Percentiles rank a stretch among this genome's conserved stretches.
These are phyloP conservation scores for Rhinichthys osculus DNA, from an alignment of 2,797 vertebrate species.

Conservation along the genomic window DNA sequence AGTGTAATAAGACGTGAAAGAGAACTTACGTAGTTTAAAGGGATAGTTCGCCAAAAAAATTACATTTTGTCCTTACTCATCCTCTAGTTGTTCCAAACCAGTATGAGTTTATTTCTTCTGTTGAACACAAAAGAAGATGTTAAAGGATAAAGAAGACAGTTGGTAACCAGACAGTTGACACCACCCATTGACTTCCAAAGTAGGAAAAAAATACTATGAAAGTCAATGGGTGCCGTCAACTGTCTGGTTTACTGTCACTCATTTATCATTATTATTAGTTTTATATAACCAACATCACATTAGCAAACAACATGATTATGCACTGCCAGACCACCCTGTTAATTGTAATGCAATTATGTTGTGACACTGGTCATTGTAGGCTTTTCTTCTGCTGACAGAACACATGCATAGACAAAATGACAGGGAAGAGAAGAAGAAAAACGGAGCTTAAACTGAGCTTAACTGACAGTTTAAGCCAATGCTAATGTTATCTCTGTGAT, in stretches of 20 bases:
- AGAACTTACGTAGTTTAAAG: too few species aligned
- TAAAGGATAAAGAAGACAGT: too few species aligned
- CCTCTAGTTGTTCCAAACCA: too few species aligned
- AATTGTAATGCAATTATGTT: slow-evolving; percentile 5
- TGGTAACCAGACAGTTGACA: too few species aligned
- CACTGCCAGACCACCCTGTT: background rate
- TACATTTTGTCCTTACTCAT: too few species aligned
- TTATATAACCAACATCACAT: slow-evolving; percentile 8
- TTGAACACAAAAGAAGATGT: too few species aligned
- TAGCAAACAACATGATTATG: background rate
- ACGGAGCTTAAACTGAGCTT: slow-evolving; percentile 41
- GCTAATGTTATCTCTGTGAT: slow-evolving; percentile 60
- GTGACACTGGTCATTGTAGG: slow-evolving; percentile 1
- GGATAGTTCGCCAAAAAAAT: too few species aligned
- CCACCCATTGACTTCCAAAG: too few species aligned
- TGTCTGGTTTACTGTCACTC: background rate
- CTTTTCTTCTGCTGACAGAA: slow-evolving; percentile 3
- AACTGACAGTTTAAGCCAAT: slow-evolving; percentile 39
- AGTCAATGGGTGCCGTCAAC: too few species aligned
- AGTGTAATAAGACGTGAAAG: too few species aligned
- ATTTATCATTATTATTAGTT: background rate
- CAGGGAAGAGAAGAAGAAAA: slow-evolving; percentile 40
- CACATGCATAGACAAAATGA: slow-evolving; percentile 11
- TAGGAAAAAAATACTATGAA: too few species aligned
- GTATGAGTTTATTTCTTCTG: too few species aligned